phyloP scores from a whole-genome alignment of 2,113 vertebrate genomes.

The Petrocephalus zakoni region DNA sequence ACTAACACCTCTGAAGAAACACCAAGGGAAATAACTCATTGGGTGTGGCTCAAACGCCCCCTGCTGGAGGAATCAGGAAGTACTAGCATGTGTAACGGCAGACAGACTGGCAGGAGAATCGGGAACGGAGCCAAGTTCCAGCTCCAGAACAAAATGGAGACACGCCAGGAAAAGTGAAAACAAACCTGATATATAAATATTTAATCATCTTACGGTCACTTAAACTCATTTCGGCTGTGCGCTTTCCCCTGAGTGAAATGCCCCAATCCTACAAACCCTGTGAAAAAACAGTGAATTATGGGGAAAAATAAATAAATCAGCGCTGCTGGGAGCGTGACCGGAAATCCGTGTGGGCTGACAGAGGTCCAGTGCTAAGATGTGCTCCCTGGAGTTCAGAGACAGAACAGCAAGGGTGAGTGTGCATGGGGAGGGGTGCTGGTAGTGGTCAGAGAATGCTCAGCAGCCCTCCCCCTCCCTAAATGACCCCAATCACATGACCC shows the following conservation, averaged over 20 bases:
- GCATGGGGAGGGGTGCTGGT: background rate
- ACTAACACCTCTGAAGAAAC: background rate
- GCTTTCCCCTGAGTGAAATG: background rate
- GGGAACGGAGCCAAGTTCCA: background rate
- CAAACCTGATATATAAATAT: slow-evolving; percentile 30
- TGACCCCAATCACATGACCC: too few species aligned
- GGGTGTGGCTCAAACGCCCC: background rate
- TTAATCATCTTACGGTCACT: slow-evolving; percentile 3
- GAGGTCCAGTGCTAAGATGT: background rate
- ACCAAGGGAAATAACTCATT: background rate
- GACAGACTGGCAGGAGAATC: background rate
- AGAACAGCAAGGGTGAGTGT: background rate
- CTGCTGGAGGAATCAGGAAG: background rate
- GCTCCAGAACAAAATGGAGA: background rate
- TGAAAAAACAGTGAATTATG: background rate
- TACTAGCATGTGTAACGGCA: background rate
- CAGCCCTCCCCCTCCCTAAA: too few species aligned
- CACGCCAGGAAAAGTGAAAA: background rate
- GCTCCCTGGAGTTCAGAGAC: background rate
- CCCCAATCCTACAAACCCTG: background rate
- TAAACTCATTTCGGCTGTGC: background rate
- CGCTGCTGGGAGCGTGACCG: background rate
- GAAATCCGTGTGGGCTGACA: background rate
- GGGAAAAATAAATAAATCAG: background rate
- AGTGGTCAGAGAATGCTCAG: too few species aligned